Base-by-base conservation (phyloP, 2,113 vertebrate genomes). In the Leucoraja erinaceus region DNA sequence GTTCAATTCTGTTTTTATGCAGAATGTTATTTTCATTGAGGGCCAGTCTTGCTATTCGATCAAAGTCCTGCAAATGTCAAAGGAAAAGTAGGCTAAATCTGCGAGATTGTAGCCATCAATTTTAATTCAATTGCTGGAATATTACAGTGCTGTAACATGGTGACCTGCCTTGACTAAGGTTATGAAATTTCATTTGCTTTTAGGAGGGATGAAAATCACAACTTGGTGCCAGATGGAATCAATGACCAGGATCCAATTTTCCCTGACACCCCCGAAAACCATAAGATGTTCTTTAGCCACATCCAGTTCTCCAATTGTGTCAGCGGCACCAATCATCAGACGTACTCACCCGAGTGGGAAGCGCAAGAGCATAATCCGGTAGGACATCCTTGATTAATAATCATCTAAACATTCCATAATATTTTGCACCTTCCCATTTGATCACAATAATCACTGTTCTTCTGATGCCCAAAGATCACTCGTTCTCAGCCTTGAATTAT, bases 221-320 rank as follows among this genome's bases (percentile, higher is more conserved):
- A 96, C 61, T 96, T 97, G 72, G 94, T 97, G 72, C 97, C 97
- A 12, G 97, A 97, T 38, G 97, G 97, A 90, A 97, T 97, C 59
- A 97, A 97, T 94, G 97, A 97, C 94, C 97, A 97, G 95, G 97
- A 97, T 93, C 95, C 97, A 93, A 97, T 97, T 92, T 97, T 97
- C 93, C 94, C 96, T 0, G 97, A 97, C 94, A 97, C 96, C 0
- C 79, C 95, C 0, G 97, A 97, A 78, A 96, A 96, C 94, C 96
- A 97, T 93, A 96, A 95, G 75, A 95, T 95, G 94, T 97, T 97
- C 93, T 93, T 97, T 76, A 97, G 96, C 94, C 96, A 97, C 84
- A 97, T 97, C 95, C 97, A 97, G 95, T 97, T 97, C 93, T 94
- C 97, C 93, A 97, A 97, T 95, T 97, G 97, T 93, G 96, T 95